Base-by-base conservation (phyloP, 2,888 invertebrate species). In the Eudemis profundana region DNA sequence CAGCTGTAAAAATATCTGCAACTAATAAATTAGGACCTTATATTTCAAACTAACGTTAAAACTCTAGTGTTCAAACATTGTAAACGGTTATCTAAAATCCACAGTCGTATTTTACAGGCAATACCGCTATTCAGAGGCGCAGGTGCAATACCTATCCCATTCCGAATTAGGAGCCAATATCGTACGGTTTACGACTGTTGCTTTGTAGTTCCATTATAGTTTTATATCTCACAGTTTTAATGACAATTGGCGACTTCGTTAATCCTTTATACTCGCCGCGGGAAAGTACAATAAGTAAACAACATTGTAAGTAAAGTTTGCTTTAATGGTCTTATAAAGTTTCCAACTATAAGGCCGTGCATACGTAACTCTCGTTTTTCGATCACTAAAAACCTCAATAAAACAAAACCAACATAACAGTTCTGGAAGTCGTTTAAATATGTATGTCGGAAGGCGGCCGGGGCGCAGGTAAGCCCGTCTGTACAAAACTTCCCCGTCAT, bases 121-220 rank as follows among this genome's bases (percentile, higher is more conserved):
- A 79, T 84, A 61, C 66, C 59, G 59, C 69, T 66, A 67, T 66
- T 62, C 69, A 57, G 71, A 67, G 73, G 75, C 65, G 66, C 81
- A 89, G 90, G 90, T 90, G 90, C 86, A 82, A 76, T 78, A 78
- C 76, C 84, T 77, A 83, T 80, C 82, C 81, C 82, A 77, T 81
- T 80, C 79, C 74, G 82, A 86, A 87, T 89, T 89, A 89, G 87
- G 83, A 85, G 79, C 84, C 86, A 83, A 87, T 90, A 84, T 79
- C 79, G 74, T 77, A 68, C 77, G 79, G 77, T 85, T 83, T 85
- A 84, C 82, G 78, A 81, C 76, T 70, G 73, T 69, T 70, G 71
- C 69, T 69, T 66, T 67, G 64, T 68, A 50, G 57, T 63, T 23
- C 63, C 53, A 57, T 62, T 66, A 66, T 66, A 66, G 61, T 66